These are phyloP conservation scores for Ophioninae sp. DNA, from an alignment of 2,888 invertebrate species.

Conservation along the genomic window DNA sequence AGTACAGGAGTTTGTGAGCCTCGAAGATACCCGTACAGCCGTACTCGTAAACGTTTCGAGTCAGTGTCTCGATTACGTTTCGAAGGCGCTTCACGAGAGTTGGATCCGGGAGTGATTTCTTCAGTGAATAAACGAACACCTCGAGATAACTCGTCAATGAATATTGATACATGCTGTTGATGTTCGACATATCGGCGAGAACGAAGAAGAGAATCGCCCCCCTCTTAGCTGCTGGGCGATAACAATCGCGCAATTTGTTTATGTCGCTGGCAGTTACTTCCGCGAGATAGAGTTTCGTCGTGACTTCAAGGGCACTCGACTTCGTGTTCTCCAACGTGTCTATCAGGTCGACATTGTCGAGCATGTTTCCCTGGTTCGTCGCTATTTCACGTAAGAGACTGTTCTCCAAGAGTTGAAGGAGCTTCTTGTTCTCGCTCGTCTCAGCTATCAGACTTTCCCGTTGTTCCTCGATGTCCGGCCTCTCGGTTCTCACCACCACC, in stretches of 20 bases:
- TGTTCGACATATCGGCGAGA: slow-evolving; percentile 92
- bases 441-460: slow-evolving; percentile 91
- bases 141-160: slow-evolving; percentile 92
- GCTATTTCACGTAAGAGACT: slow-evolving; percentile 92
- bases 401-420: slow-evolving; percentile 92
- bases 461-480: slow-evolving; percentile 94
- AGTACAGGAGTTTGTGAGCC: slow-evolving; percentile 93
- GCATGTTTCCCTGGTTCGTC: slow-evolving; percentile 94
- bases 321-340: slow-evolving; percentile 94
- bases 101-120: slow-evolving; percentile 91
- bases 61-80: slow-evolving; percentile 92
- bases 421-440: slow-evolving; percentile 92
- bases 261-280: slow-evolving; percentile 90
- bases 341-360: slow-evolving; percentile 94
- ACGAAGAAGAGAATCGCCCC: slow-evolving; percentile 96
- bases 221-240: slow-evolving; percentile 91
- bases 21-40: slow-evolving; percentile 97
- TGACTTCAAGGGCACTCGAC: slow-evolving; percentile 91
- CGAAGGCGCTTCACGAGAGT: slow-evolving; percentile 87
- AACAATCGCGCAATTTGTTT: slow-evolving; percentile 91
- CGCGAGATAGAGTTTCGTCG: slow-evolving; percentile 89
- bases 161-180: slow-evolving; percentile 96
- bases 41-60: slow-evolving; percentile 94
- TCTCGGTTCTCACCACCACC: slow-evolving; percentile 93
- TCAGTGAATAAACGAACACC: slow-evolving; percentile 91